phyloP scores from a whole-genome alignment of 2,113 vertebrate genomes.

The Trogon surrucura region DNA sequence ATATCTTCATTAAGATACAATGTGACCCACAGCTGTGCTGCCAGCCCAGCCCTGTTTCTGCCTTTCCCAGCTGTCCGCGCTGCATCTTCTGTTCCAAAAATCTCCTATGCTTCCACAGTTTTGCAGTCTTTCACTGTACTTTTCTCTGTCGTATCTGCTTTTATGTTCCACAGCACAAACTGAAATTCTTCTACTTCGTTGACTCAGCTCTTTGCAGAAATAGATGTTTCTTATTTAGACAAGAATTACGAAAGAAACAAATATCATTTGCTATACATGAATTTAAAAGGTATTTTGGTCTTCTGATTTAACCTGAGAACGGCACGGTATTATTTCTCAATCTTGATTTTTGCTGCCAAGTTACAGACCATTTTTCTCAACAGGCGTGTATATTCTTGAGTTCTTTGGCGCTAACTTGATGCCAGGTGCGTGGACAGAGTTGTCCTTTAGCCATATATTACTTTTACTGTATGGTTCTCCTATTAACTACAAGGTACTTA shows the following conservation, averaged over 20 bases:
- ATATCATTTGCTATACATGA: neutral
- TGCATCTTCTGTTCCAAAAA: neutral
- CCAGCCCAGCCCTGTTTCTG: neutral
- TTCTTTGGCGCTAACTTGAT: neutral
- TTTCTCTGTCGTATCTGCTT: neutral
- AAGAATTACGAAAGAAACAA: neutral
- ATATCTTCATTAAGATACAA: neutral
- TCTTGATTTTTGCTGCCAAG: neutral
- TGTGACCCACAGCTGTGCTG: neutral
- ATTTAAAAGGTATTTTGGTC: neutral
- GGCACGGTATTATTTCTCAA: neutral
- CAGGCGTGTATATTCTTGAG: neutral
- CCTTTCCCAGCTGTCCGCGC: neutral
- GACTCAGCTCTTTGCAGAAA: neutral
- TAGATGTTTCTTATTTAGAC: neutral
- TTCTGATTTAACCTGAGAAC: neutral
- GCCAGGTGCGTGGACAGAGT: neutral
- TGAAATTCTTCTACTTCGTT: neutral
- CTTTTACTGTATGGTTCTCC: neutral
- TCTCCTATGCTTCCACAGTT: neutral
- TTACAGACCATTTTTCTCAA: neutral
- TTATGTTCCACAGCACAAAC: neutral
- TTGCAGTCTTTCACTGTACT: neutral
- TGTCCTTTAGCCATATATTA: neutral
- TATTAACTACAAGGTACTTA: constrained; percentile 73